phyloP scores from a whole-genome alignment of 1,140 invertebrate species.

The Tetragnatha versicolor region DNA sequence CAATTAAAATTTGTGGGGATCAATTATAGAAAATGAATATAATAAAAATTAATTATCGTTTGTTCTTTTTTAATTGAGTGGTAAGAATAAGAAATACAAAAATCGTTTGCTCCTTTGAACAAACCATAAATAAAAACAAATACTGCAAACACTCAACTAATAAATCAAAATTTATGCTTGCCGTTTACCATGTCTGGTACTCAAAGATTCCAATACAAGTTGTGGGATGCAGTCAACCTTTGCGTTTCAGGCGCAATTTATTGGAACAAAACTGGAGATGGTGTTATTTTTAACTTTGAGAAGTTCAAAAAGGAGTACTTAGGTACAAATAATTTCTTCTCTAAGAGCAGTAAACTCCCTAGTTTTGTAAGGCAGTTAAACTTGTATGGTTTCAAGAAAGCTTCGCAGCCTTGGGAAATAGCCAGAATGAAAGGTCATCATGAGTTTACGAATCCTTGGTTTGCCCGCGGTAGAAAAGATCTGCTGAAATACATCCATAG shows the following conservation, averaged over 20 bases:
- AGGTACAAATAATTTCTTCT: slow-evolving; percentile 61
- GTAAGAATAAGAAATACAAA: too few relatives aligned
- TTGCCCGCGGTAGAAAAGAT: slow-evolving; percentile 60
- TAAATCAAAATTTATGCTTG: too few relatives aligned
- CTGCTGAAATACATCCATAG: slow-evolving; percentile 14
- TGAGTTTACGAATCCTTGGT: slow-evolving; percentile 63
- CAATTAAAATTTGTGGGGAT: too few relatives aligned
- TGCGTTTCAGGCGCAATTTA: slow-evolving; percentile 22
- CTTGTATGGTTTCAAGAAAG: slow-evolving; percentile 61
- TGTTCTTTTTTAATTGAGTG: too few relatives aligned
- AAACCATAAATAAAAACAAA: too few relatives aligned
- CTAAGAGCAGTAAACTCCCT: slow-evolving; percentile 62
- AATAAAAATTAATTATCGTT: too few relatives aligned
- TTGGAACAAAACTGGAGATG: slow-evolving; percentile 42
- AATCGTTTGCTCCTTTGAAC: too few relatives aligned
- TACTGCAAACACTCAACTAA: too few relatives aligned
- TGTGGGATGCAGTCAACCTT: slow-evolving; percentile 46
- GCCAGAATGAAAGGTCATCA: slow-evolving; percentile 55
- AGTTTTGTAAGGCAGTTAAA: slow-evolving; percentile 62
- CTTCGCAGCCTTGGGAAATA: slow-evolving; percentile 17
- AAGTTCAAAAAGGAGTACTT: slow-evolving; percentile 46
- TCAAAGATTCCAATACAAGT: slow-evolving; percentile 47
- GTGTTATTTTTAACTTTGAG: slow-evolving; percentile 45
- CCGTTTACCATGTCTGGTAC: not conserved
- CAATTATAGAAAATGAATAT: too few relatives aligned